A percentile compares a stretch with the other conserved stretches of the same genome.
phyloP scores from a whole-genome alignment of 2,113 vertebrate species.

The Tetraodon nigroviridis region DNA sequence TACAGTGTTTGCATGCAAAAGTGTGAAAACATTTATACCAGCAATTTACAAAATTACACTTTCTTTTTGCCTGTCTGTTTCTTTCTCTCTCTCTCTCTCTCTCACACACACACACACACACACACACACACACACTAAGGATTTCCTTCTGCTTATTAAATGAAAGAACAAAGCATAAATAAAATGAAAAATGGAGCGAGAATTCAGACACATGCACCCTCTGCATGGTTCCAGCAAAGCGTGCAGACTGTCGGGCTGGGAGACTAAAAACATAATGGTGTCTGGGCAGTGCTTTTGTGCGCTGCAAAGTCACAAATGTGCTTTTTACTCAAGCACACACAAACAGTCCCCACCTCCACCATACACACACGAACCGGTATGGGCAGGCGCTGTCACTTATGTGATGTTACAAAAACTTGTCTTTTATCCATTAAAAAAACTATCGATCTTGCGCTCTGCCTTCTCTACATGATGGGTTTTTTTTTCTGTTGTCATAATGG shows the following conservation, averaged over 20 bases:
- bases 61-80: not conserved
- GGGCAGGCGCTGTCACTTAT: slow-evolving; percentile 47
- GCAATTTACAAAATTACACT: too few relatives aligned
- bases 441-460: slow-evolving; percentile 66
- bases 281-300: slow-evolving; percentile 31
- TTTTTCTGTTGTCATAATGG: slow-evolving; percentile 60
- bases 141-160: not conserved
- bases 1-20: too few relatives aligned
- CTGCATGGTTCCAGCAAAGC: slow-evolving; percentile 2
- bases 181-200: not conserved
- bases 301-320: slow-evolving; percentile 44
- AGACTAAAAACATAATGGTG: slow-evolving; percentile 18
- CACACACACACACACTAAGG: slow-evolving; percentile 2
- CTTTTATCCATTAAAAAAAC: slow-evolving; percentile 63
- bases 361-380: slow-evolving; percentile 2
- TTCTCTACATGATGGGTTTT: slow-evolving; percentile 54
- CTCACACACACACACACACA: not conserved
- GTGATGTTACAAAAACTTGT: slow-evolving; percentile 60
- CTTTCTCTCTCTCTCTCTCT: not conserved
- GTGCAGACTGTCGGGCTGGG: slow-evolving; percentile 10
- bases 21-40: too few relatives aligned
- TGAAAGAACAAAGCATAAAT: not conserved
- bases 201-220: not conserved
- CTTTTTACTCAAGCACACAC: slow-evolving; percentile 26
- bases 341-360: not conserved